Percentiles rank a stretch among this genome's conserved stretches.
phyloP scores from a whole-genome alignment of 2,113 vertebrate genomes.

The Phodopus roborovskii region DNA sequence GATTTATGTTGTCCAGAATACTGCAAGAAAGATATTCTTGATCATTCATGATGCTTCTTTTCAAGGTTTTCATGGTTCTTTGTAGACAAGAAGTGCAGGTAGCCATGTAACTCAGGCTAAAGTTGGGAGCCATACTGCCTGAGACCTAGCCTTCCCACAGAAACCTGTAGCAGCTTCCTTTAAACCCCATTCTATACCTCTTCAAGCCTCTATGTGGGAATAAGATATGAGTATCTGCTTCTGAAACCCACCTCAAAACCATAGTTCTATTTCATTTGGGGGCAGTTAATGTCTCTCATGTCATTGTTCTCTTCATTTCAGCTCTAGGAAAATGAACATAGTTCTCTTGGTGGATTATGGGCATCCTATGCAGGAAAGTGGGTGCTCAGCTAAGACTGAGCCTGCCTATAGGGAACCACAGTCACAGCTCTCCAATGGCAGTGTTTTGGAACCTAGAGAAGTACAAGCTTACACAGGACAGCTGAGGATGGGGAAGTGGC shows the following conservation, averaged over 20 bases:
- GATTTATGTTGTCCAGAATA: not conserved
- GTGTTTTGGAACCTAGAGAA: not conserved
- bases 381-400: not conserved
- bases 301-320: not conserved
- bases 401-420: not conserved
- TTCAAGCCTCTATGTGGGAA: not conserved
- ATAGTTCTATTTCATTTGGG: not conserved
- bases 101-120: not conserved
- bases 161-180: not conserved
- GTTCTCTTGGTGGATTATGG: not conserved
- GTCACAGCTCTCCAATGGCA: not conserved
- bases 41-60: not conserved
- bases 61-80: not conserved
- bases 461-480: not conserved
- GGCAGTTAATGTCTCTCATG: not conserved
- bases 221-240: not conserved
- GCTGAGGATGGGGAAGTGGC: not conserved
- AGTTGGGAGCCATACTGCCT: not conserved
- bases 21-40: not conserved
- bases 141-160: not conserved
- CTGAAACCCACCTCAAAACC: not conserved
- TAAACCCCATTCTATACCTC: not conserved
- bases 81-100: not conserved
- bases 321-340: not conserved
- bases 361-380: not conserved